These are phyloP conservation scores for Scylla paramamosain DNA, from an alignment of 1,140 invertebrate species.

Conservation along the genomic window DNA sequence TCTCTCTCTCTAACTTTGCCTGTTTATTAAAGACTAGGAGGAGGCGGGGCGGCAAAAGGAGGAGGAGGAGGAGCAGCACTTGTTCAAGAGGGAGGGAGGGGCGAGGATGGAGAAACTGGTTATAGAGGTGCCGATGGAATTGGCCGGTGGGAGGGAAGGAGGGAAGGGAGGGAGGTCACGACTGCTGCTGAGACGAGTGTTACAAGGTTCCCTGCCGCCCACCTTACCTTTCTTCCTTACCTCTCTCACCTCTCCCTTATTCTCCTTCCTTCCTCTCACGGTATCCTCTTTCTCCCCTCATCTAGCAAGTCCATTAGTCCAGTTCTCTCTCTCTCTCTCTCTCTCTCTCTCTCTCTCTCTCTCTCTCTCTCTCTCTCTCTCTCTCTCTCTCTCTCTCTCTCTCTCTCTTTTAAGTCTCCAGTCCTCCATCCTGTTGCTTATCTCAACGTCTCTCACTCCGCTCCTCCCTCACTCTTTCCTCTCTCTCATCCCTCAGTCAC, in stretches of 20 bases:
- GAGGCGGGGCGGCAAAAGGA: not conserved
- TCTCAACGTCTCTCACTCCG: no score
- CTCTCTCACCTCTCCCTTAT: no score
- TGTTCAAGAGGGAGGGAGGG: not conserved
- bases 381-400: constrained; percentile 10
- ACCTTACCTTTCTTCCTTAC: not conserved
- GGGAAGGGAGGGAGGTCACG: not conserved
- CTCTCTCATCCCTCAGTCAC: not conserved
- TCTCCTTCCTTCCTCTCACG: no score
- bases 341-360: not conserved
- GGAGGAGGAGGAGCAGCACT: not conserved
- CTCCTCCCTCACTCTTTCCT: not conserved
- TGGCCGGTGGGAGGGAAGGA: not conserved
- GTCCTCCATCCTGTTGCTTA: no score
- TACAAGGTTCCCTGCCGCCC: not conserved
- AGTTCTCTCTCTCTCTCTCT: not conserved
- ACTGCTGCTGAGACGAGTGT: not conserved
- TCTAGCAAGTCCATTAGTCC: no score
- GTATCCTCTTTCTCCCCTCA: no score
- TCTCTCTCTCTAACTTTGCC: not conserved
- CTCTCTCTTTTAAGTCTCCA: not conserved
- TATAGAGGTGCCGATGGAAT: not conserved
- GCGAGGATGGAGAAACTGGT: not conserved
- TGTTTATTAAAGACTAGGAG: not conserved
- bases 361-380: constrained; percentile 50